Evolutionary conservation across 2,113 vertebrate genomes (phyloP), one percentile per base, ranked within the genome.

Genomic region (Sula dactylatra): DNA sequence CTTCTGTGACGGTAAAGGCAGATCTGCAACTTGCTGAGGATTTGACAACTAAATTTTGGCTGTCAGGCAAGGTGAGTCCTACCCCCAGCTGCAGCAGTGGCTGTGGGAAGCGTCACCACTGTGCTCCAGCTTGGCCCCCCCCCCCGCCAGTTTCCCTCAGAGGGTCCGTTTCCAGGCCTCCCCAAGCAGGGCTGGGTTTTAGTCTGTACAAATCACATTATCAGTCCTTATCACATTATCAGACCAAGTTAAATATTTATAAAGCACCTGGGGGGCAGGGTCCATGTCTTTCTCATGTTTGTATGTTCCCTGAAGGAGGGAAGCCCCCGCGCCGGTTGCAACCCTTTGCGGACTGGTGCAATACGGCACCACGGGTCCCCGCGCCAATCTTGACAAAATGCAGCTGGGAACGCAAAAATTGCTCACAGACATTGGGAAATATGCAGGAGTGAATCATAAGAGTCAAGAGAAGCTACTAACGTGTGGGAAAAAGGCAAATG

Each of bases 401-500:
- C 67, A 83, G 74, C 74, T 20, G 9, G 50, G 79, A 93, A 81
- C 9, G 11, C 90, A 93, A 79, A 74, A 91, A 78, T 80, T 76
- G 88, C 91, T 96, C 61, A 38, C 7, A 27, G 64, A 87, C 80
- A 55, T 97, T 98, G 96, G 74, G 97, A 95, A 97, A 97, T 73
- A 90, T 77, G 82, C 73, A 80, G 69, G 69, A 80, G 82, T 97
- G 97, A 98, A 91, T 97, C 96, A 98, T 89, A 82, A 77, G 94
- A 97, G 96, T 91, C 89, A 74, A 90, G 96, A 96, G 95, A 94
- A 97, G 91, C 88, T 85, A 71, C 82, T 83, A 93, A 92, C 49
- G 90, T 97, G 97, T 98, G 96, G 97, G 97, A 96, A 98, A 97
- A 97, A 96, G 88, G 84, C 96, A 96, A 97, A 97, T 96, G 84